Evolutionary conservation across 1,140 invertebrate species (phyloP), one percentile per base, ranked within the genome.

Genomic region (Zaprionus inermis): DNA sequence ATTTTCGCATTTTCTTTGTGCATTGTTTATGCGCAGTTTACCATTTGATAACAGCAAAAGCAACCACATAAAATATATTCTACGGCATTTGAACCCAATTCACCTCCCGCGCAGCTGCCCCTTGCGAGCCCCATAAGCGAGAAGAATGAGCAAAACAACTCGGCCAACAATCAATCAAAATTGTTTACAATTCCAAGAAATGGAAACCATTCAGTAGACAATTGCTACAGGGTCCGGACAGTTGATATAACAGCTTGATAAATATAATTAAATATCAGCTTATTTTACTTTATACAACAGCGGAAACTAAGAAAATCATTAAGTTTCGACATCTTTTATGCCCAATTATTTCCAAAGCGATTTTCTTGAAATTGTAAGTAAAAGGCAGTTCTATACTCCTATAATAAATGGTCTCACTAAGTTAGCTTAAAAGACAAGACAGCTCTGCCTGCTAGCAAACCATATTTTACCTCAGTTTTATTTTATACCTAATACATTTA

Each of bases 121-220:
- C 52, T 61, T 61, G 55, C n/a, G n/a, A n/a, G n/a, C n/a, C n/a
- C n/a, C 58, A 57, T 57, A 51, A 60, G 20, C 36, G 14, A 5
- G 5, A 14, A 38, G 14, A n/a, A 14, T 38, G 12, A n/a, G 0
- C 6, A 0, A 3, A 44, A 10, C 16, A 76, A 38, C 28, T 52
- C 41, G 16, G 24, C 38, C 63, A 41, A 72, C 71, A 54, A 69
- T 74, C 56, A 75, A 78, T 75, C 71, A 59, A 77, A 77, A 46
- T 61, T 52, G 20, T 16, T 71, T 9, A 16, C n/a, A 44, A 44
- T 44, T 2, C 38, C 16, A 16, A 0, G n/a, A 0, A 16, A 10
- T n/a, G 2, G n/a, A 44, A 10, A 9, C 2, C 5, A 44, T 44
- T 44, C n/a, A 3, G n/a, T 44, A 16, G 36, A 38, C 36, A 38